Evolutionary conservation across 2,113 vertebrate species (phyloP).

Genomic region (Addax nasomaculatus): DNA sequence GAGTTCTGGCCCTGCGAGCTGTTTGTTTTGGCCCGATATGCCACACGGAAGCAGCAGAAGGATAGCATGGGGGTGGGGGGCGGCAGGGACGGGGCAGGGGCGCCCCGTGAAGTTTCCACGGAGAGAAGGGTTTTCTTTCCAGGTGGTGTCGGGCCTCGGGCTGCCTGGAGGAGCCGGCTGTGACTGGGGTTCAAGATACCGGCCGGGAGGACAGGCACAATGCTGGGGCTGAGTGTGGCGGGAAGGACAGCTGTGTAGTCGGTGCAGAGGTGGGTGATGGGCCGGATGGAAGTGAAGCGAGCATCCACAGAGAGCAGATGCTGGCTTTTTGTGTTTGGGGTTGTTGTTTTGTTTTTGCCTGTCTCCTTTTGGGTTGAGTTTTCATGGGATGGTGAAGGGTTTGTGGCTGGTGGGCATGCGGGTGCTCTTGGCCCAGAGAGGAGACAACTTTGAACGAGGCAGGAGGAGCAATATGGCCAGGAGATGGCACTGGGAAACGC

Average conservation of each 20-base stretch:
- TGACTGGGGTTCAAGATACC: background rate
- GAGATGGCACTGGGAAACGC: background rate
- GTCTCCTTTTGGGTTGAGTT: background rate
- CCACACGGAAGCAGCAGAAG: slow-evolving; percentile 36
- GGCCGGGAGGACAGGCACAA: background rate
- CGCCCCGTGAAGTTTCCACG: background rate
- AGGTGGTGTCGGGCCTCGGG: background rate
- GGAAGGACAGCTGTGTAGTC: background rate
- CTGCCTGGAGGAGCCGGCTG: background rate
- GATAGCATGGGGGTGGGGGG: slow-evolving; percentile 21
- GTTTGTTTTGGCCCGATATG: slow-evolving; percentile 74
- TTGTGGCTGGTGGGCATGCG: background rate
- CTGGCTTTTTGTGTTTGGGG: background rate
- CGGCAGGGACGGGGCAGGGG: slow-evolving; percentile 4
- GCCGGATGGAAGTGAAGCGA: background rate
- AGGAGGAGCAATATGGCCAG: too few relatives aligned
- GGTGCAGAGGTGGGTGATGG: rapidly evolving
- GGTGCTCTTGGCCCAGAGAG: background rate
- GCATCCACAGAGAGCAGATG: background rate
- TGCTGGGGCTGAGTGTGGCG: rapidly evolving
- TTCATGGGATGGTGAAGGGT: background rate
- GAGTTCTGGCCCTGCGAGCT: slow-evolving; percentile 47
- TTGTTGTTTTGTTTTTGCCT: background rate
- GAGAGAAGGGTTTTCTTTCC: background rate
- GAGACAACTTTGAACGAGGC: background rate